These are phyloP conservation scores for Mareca strepera DNA, from an alignment of 2,797 vertebrate genomes.

Conservation along the genomic window DNA sequence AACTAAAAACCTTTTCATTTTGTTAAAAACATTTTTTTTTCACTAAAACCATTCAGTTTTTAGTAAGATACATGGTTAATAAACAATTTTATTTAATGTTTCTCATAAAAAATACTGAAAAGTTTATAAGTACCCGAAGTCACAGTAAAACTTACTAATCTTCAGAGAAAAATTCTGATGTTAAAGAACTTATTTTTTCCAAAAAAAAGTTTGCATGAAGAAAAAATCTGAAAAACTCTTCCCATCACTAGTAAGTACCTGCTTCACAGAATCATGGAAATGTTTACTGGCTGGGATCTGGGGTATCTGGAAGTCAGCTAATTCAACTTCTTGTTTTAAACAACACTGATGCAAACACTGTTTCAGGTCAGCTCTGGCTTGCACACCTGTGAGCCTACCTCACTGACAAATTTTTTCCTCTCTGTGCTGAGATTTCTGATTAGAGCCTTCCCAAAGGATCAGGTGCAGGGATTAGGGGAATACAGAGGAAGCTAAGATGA, in stretches of 20 bases:
- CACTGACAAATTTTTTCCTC: too few relatives aligned
- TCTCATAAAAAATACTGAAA: neutral
- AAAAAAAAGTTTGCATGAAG: neutral
- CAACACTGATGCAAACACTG: neutral
- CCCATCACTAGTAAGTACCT: neutral
- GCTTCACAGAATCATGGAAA: neutral
- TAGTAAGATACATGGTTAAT: neutral
- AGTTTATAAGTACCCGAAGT: neutral
- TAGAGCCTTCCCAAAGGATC: neutral
- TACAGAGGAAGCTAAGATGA: neutral
- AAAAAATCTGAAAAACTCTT: neutral
- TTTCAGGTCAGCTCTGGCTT: neutral
- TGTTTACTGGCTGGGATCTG: neutral
- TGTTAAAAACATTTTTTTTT: rapidly evolving
- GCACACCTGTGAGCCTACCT: too few relatives aligned
- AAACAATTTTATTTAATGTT: neutral
- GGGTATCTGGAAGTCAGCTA: neutral
- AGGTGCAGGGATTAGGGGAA: neutral
- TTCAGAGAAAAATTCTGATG: neutral
- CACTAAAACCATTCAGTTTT: neutral
- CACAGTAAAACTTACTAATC: neutral
- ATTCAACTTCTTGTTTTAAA: neutral
- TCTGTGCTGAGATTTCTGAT: neutral
- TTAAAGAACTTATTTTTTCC: neutral
- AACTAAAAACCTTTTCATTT: neutral